A percentile compares a stretch with the other conserved stretches of the same genome.
Evolutionary conservation across 1,140 invertebrate genomes (phyloP).

Genomic region (Asobara japonica): DNA sequence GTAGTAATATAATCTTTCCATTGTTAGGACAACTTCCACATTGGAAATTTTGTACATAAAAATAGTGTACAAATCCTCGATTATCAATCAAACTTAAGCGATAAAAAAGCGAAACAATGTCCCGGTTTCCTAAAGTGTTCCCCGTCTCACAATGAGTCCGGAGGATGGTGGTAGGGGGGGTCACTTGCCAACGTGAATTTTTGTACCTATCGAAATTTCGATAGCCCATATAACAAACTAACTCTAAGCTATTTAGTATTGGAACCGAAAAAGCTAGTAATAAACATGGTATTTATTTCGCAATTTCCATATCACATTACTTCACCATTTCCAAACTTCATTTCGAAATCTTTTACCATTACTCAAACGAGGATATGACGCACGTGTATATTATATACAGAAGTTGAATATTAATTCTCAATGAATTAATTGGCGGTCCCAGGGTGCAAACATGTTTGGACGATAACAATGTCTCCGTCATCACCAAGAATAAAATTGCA

Average conservation of each 20-base stretch:
- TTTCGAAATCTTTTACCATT: background rate
- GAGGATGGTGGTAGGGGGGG: background rate
- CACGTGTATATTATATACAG: background rate
- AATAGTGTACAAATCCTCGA: slow-evolving; percentile 5
- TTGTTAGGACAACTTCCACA: slow-evolving; percentile 35
- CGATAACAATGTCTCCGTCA: background rate
- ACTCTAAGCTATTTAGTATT: background rate
- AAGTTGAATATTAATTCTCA: background rate
- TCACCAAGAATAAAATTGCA: background rate
- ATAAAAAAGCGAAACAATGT: slow-evolving; percentile 13
- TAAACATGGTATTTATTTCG: slow-evolving; percentile 16
- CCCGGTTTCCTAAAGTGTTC: no score
- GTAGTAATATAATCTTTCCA: slow-evolving; percentile 15
- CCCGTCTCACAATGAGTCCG: background rate
- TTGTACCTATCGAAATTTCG: slow-evolving; percentile 20
- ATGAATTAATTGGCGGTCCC: background rate
- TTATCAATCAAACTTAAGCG: slow-evolving; percentile 17
- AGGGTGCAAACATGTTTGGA: background rate
- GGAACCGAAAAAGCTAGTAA: background rate
- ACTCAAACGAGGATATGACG: background rate
- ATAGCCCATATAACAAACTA: slow-evolving; percentile 14
- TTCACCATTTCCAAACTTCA: background rate
- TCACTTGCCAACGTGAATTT: slow-evolving; percentile 19
- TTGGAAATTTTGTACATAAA: slow-evolving; percentile 18
- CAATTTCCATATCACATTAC: background rate